A percentile compares a stretch with the other conserved stretches of the same genome.
These are phyloP conservation scores for Zaprionus obscuricornis DNA, from an alignment of 2,888 invertebrate genomes.

Conservation along the genomic window DNA sequence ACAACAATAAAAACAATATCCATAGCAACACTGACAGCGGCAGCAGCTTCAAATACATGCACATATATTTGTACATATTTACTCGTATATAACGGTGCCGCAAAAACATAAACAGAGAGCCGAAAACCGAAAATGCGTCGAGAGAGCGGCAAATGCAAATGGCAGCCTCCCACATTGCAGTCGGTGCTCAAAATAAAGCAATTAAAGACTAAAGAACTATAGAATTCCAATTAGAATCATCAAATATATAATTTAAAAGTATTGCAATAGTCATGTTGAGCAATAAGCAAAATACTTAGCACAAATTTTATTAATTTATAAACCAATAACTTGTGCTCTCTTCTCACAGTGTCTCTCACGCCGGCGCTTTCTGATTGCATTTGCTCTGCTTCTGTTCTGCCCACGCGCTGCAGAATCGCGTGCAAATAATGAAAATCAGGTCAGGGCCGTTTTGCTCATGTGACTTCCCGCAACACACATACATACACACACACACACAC, in stretches of 20 bases:
- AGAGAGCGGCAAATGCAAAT: constrained; percentile 32
- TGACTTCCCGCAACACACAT: constrained; percentile 40
- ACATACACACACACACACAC: constrained; percentile 13
- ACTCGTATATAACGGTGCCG: constrained; percentile 49
- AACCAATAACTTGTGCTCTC: background rate
- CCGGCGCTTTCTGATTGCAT: constrained; percentile 55
- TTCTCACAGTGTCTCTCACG: constrained; percentile 40
- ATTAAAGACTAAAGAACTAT: background rate
- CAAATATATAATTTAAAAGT: background rate
- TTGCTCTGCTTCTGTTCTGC: constrained; percentile 43
- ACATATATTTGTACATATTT: background rate
- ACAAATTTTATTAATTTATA: background rate
- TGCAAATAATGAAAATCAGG: constrained; percentile 77
- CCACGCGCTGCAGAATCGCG: constrained; percentile 72
- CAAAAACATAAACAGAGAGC: constrained; percentile 80
- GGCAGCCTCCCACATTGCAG: constrained; percentile 2
- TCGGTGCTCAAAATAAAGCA: background rate
- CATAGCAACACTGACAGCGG: constrained; percentile 20
- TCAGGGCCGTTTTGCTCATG: constrained; percentile 83
- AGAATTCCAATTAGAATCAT: background rate
- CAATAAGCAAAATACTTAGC: background rate
- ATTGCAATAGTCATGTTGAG: background rate
- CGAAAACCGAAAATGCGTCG: constrained; percentile 28
- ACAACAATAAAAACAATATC: constrained; percentile 23
- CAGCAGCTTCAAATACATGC: constrained; percentile 35